phyloP scores from a whole-genome alignment of 2,113 vertebrate species.

The Gracilinanus agilis region DNA sequence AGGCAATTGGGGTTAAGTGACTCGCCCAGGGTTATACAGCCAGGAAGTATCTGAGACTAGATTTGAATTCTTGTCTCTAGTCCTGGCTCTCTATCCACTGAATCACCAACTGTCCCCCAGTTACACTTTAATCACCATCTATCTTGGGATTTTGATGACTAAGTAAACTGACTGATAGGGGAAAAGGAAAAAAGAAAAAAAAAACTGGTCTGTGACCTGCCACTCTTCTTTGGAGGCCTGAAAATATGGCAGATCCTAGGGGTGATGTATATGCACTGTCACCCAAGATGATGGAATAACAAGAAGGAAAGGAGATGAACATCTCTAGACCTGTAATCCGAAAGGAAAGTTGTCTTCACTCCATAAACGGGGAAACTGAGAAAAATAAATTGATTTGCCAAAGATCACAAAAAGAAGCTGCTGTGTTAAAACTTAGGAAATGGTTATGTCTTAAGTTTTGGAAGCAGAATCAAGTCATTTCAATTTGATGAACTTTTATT shows the following conservation, averaged over 20 bases:
- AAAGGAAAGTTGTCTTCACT: too few species aligned
- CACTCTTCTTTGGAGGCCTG: neutral
- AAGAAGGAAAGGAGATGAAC: neutral
- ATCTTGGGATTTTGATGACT: neutral
- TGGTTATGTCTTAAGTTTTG: neutral
- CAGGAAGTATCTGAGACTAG: too few species aligned
- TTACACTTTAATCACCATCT: neutral
- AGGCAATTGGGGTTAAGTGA: too few species aligned
- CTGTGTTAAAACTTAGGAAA: neutral
- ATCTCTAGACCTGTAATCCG: neutral
- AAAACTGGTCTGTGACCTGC: neutral
- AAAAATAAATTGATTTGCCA: neutral
- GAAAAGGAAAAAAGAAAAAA: too few species aligned
- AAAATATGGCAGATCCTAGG: neutral
- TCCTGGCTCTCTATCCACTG: too few species aligned
- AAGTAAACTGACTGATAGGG: neutral
- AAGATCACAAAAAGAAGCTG: neutral
- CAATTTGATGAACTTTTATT: too few species aligned
- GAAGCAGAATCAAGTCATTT: neutral
- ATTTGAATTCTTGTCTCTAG: too few species aligned
- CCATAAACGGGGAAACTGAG: neutral
- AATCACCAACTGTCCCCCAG: neutral
- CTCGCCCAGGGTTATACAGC: too few species aligned
- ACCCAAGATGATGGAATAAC: neutral
- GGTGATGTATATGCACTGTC: neutral